Evolutionary conservation across 2,888 invertebrate genomes (phyloP).

Genomic region (Enchytraeus crypticus): DNA sequence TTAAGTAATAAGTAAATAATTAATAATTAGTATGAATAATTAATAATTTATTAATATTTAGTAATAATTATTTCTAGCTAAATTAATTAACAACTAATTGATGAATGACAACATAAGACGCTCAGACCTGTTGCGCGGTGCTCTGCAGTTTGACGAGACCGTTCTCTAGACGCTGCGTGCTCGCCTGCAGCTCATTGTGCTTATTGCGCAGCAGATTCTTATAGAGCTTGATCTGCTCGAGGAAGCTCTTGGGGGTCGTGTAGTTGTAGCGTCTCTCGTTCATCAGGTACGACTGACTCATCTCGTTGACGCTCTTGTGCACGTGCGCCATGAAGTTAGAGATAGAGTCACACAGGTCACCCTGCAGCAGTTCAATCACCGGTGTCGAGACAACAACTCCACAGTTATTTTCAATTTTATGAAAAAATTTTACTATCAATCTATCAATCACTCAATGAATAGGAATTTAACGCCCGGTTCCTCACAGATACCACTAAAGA

Average conservation of each 20-base stretch:
- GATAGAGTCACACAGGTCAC: constrained; percentile 68
- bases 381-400: too few species aligned
- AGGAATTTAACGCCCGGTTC: too few species aligned
- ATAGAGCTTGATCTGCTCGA: constrained; percentile 89
- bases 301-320: constrained; percentile 83
- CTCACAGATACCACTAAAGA: too few species aligned
- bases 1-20: too few species aligned
- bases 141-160: constrained; percentile 81
- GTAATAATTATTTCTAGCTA: not conserved
- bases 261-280: constrained; percentile 91
- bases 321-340: constrained; percentile 89
- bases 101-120: too few species aligned
- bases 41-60: not conserved
- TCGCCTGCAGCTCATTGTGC: constrained; percentile 72
- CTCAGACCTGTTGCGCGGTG: constrained; percentile 73
- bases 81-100: not conserved
- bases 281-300: constrained; percentile 73
- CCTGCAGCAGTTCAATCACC: constrained; percentile 49
- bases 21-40: too few species aligned
- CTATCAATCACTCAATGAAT: too few species aligned
- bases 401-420: too few species aligned
- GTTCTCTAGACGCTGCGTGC: constrained; percentile 79
- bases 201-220: constrained; percentile 75
- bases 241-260: constrained; percentile 90
- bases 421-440: too few species aligned